Evolutionary conservation across 2,113 vertebrate genomes (phyloP), one percentile per base, ranked within the genome.

Genomic region (Pantherophis guttatus): DNA sequence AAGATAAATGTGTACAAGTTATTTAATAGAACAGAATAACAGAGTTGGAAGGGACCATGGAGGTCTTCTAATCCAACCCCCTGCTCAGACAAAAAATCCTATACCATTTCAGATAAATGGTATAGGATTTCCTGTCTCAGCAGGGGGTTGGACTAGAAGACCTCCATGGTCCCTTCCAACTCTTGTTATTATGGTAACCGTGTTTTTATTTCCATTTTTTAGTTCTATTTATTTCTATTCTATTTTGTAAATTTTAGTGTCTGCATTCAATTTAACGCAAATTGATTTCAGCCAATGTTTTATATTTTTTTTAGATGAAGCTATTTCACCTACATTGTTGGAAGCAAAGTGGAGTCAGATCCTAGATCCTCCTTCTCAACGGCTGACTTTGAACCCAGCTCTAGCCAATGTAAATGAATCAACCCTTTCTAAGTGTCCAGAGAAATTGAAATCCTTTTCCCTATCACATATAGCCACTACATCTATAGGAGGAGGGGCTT

Each of bases 331-430:
- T 92, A 97, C 98, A 62, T 97, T 99, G 93, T 97, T 99, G 21
- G 99, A 99, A 94, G 97, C 98, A 93, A 99, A 99, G 96, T 99
- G 99, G 99, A 99, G 98, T 97, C 99, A 99, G 98, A 99, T 99
- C 97, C 96, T 99, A 97, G 98, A 99, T 96, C 98, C 98, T 0
- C 97, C 99, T 8, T 96, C 99, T 96, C 96, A 97, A 95, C 97
- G 95, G 91, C 97, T 99, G 29, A 97, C 98, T 0, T 97, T 98
- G 96, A 99, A 98, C 96, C 97, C 99, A 0, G 94, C 98, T 0
- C 94, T 98, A 97, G 96, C 98, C 96, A 98, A 96, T 96, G 97
- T 97, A 96, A 97, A 97, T 88, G 97, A 98, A 96, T 90, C 98
- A 96, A 93, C 98, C 96, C 95, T 98, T 96, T 97, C 98, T 94